Evolutionary conservation across 1,140 invertebrate genomes (phyloP).

Genomic region (Dreissena rostriformis): DNA sequence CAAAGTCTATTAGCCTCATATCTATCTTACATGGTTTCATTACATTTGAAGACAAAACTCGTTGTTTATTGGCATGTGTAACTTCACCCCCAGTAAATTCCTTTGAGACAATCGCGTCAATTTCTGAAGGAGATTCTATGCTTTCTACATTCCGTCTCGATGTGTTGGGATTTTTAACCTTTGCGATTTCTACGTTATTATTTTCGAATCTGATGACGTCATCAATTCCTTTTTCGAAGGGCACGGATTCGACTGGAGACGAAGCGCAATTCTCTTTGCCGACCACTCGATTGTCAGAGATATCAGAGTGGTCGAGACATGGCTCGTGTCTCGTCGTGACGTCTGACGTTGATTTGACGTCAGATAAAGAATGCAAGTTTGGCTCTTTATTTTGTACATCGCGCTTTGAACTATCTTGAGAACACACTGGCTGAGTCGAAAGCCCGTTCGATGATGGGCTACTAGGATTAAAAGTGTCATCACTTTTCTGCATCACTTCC

Average conservation of each 20-base stretch:
- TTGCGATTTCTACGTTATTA: too few relatives aligned
- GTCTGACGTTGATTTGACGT: too few relatives aligned
- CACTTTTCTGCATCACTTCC: background rate
- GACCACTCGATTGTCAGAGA: too few relatives aligned
- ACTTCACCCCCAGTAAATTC: background rate
- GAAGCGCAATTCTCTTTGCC: too few relatives aligned
- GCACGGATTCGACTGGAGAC: too few relatives aligned
- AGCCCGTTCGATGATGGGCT: background rate
- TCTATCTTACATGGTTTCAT: background rate
- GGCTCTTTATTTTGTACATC: background rate
- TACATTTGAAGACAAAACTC: background rate
- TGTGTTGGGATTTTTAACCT: background rate
- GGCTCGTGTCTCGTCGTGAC: too few relatives aligned
- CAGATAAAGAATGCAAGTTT: background rate
- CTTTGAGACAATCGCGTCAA: background rate
- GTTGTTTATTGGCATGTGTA: background rate
- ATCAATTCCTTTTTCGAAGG: too few relatives aligned
- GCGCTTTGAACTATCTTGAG: background rate
- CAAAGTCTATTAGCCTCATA: constrained; percentile 51
- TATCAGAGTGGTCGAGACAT: too few relatives aligned
- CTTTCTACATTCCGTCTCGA: background rate
- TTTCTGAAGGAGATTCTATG: background rate
- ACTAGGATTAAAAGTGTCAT: background rate
- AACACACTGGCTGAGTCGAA: background rate
- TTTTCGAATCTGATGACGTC: background rate